These are phyloP conservation scores for Rutpela maculata DNA, from an alignment of 2,888 invertebrate species.

Conservation along the genomic window DNA sequence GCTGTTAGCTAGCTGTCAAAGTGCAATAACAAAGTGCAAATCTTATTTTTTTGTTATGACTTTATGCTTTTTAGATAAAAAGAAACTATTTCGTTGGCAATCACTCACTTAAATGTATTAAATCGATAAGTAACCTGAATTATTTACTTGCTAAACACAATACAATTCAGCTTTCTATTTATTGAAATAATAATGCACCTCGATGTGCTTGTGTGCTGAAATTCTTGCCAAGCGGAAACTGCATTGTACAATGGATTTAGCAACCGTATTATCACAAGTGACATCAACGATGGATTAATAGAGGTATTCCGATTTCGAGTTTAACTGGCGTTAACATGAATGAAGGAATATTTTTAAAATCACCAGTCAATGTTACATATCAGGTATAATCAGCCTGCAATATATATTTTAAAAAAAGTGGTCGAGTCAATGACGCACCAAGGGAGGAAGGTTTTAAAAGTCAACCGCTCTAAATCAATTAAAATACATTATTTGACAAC, in stretches of 20 bases:
- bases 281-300: conserved; percentile 1
- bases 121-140: background rate
- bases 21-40: too few relatives aligned
- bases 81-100: background rate
- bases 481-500: too few relatives aligned
- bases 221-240: conserved; percentile 3
- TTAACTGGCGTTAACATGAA: background rate
- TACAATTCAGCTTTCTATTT: conserved; percentile 7
- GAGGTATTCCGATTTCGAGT: background rate
- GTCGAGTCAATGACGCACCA: too few relatives aligned
- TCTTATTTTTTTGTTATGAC: too few relatives aligned
- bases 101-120: background rate
- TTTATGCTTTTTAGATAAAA: too few relatives aligned
- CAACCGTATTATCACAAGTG: background rate
- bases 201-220: background rate
- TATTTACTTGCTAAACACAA: background rate
- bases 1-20: too few relatives aligned
- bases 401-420: too few relatives aligned
- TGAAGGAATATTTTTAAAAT: too few relatives aligned
- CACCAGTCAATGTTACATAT: too few relatives aligned
- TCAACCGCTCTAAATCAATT: too few relatives aligned
- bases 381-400: too few relatives aligned
- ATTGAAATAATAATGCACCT: background rate
- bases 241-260: background rate
- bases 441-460: too few relatives aligned